These are phyloP conservation scores for Ephialtes manifestator DNA, from an alignment of 2,888 invertebrate genomes.

Conservation along the genomic window DNA sequence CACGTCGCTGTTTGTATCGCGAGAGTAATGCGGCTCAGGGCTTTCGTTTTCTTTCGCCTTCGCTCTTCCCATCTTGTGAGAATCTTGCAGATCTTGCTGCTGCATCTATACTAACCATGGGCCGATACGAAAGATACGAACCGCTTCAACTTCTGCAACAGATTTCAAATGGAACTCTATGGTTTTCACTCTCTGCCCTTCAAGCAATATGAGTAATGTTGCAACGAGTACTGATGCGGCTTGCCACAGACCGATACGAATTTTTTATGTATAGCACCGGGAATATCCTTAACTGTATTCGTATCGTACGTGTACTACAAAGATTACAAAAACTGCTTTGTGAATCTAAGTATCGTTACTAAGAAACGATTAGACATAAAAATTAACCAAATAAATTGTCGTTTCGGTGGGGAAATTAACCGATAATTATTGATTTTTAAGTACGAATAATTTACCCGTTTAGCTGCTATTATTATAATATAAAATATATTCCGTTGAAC, in stretches of 20 bases:
- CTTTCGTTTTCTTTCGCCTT: slow-evolving; percentile 32
- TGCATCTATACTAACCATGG: background rate
- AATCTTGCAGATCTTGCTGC: slow-evolving; percentile 4
- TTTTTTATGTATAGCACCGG: slow-evolving; percentile 22
- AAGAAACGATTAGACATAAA: too few relatives aligned
- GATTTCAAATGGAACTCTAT: slow-evolving; percentile 12
- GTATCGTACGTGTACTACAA: background rate
- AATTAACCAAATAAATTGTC: too few relatives aligned
- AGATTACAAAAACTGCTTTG: background rate
- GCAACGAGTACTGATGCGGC: background rate
- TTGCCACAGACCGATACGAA: slow-evolving; percentile 36
- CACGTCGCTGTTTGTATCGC: slow-evolving; percentile 7
- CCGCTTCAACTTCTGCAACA: background rate
- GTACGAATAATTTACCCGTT: too few relatives aligned
- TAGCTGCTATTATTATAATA: too few relatives aligned
- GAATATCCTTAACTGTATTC: slow-evolving; percentile 19
- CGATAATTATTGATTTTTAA: too few relatives aligned
- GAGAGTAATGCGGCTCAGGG: too few relatives aligned
- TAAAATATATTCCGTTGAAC: too few relatives aligned
- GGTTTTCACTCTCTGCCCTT: slow-evolving; percentile 55
- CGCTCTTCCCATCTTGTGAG: slow-evolving; percentile 28
- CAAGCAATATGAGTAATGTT: slow-evolving; percentile 9
- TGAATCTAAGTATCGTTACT: background rate
- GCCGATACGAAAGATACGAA: slow-evolving; percentile 1
- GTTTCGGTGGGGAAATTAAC: too few relatives aligned